Base-by-base conservation (phyloP, 1,140 invertebrate genomes). In the Limonius californicus region DNA sequence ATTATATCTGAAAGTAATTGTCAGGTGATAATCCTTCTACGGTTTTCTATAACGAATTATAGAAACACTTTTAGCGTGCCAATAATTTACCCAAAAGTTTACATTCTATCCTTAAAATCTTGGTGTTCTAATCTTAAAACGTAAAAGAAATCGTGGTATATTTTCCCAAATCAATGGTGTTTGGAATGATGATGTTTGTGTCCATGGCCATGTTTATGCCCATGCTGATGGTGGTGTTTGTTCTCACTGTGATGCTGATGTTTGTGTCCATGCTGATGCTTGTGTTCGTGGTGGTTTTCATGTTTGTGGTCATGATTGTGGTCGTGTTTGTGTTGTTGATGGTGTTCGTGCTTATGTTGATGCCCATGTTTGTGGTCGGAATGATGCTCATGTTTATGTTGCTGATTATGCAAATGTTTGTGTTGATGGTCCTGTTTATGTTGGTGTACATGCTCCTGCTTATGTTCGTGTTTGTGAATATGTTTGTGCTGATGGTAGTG, bases 401-500 rank as follows among this genome's bases (percentile, higher is more conserved):
- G 45, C 32, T 68, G 67, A 6, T 63, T 60, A 43, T 66, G 64
- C 6, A 47, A 61, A 54, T 68, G 67, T 27, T 65, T 54, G 53
- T 68, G 67, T 39, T 68, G 62, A 53, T 68, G 66, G 39, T 68
- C 57, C 1, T 57, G 19, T 39, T 65, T 65, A 56, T 68, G 66
- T 45, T 66, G 55, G 53, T 68, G 67, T 19, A 62, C 45, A 47
- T 68, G 67, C 45, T 68, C 61, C 30, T 68, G 67, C 42, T 68
- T 66, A 43, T 68, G 67, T n/a, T 64, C 59, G 42, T 68, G 67
- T 30, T 66, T 68, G 59, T 68, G 67, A 27, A 68, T 54, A 43
- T 68, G 67, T 58, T 68, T 68, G 42, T 68, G 67, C 56, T 68
- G 61, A 45, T 68, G 67, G 54, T 68, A 68, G 55, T 68, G 67